Conservation (phyloP, 1,140 invertebrate species). For the Sarcophaga peregrina region DNA sequence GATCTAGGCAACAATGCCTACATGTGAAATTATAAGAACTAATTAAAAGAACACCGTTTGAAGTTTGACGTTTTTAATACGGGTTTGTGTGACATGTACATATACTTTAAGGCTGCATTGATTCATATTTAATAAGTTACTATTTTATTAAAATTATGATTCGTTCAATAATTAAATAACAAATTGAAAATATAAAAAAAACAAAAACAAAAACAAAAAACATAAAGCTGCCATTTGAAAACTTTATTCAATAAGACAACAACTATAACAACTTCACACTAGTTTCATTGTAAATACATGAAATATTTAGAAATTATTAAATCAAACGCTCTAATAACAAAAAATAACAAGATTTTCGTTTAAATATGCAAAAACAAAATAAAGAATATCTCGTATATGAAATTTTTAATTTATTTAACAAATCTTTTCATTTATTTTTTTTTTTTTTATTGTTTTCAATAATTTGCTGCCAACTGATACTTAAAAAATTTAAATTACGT, state of each 20-base stretch:
- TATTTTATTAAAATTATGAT: background rate
- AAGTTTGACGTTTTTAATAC: too few species aligned
- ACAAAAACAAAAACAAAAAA: conserved; percentile 36
- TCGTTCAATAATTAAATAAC: too few species aligned
- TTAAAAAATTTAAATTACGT: too few species aligned
- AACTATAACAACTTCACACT: conserved; percentile 13
- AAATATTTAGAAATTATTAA: background rate
- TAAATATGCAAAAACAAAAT: too few species aligned
- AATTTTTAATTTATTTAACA: too few species aligned
- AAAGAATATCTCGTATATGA: too few species aligned
- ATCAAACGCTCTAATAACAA: background rate
- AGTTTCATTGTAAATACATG: conserved; percentile 33
- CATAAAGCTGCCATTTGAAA: conserved; percentile 36
- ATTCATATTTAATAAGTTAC: background rate
- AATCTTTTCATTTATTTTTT: too few species aligned
- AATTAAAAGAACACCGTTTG: conserved; percentile 30
- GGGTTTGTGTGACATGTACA: background rate
- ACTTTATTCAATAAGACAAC: conserved; percentile 22
- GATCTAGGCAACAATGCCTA: too few species aligned
- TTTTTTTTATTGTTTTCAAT: too few species aligned
- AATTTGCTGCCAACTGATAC: too few species aligned
- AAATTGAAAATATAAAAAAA: background rate
- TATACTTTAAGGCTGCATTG: conserved; percentile 5
- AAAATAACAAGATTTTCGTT: too few species aligned
- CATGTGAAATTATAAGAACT: conserved; percentile 34